Evolutionary conservation across 2,888 invertebrate genomes (phyloP).

Genomic region (Agelastica alni): DNA sequence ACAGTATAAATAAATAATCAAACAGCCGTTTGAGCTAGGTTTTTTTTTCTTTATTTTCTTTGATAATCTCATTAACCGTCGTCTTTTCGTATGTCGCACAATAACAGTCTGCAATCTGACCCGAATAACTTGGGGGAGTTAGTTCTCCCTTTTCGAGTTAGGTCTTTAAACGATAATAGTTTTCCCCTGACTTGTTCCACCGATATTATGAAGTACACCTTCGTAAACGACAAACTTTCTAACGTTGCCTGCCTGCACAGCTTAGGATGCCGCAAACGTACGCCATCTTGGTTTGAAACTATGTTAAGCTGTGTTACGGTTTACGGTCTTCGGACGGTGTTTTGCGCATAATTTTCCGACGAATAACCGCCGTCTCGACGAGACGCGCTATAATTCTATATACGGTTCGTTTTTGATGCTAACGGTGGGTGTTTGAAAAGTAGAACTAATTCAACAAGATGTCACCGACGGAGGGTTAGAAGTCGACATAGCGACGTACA

Average conservation of each 20-base stretch:
- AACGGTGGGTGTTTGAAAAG: neutral
- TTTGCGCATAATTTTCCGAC: conserved; percentile 30
- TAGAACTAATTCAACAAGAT: neutral
- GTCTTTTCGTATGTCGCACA: too few species aligned
- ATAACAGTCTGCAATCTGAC: conserved; percentile 8
- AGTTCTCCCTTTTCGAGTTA: conserved; percentile 1
- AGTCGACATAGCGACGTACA: neutral
- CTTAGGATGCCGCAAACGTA: conserved; percentile 19
- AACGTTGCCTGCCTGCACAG: neutral
- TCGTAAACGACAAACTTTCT: conserved; percentile 15
- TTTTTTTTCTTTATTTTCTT: too few species aligned
- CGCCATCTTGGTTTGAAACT: conserved; percentile 28
- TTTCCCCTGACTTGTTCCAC: conserved; percentile 8
- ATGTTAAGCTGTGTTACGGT: conserved; percentile 32
- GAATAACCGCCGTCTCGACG: conserved; percentile 18
- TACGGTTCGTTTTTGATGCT: neutral
- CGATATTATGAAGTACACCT: conserved; percentile 2
- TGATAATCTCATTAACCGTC: too few species aligned
- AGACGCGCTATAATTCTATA: neutral
- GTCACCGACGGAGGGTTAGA: neutral
- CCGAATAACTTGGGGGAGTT: conserved; percentile 8
- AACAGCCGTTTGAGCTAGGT: too few species aligned
- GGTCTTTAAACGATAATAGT: conserved; percentile 14
- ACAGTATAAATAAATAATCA: too few species aligned
- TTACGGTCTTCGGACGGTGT: conserved; percentile 25